Evolutionary conservation across 2,888 invertebrate species (phyloP), one percentile per base, ranked within the genome.

Genomic region (Ormyrus thymus): DNA sequence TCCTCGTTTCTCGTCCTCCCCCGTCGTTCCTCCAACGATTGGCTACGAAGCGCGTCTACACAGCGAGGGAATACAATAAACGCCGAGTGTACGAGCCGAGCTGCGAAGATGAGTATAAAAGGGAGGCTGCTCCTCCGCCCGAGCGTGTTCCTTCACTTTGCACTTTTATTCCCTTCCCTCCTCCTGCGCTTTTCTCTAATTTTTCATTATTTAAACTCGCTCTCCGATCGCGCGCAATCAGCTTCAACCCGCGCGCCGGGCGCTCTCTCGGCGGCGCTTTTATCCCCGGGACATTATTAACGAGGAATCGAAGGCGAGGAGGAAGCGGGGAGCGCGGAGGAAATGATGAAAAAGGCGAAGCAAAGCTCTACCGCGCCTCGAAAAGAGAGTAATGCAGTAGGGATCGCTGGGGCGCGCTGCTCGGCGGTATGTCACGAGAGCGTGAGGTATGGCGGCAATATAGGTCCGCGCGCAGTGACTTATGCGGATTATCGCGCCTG

Each of bases 371-470:
- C 29, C 2, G 29, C 1, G 56, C 8, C 15, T 7, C 9, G 65
- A 81, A 72, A 82, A 81, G 76, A 79, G 84, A 78, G 79, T 81
- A 81, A 81, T 81, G 81, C 78, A 74, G 83, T 81, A 78, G 77
- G 79, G 81, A 76, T 81, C 70, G 56, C 59, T 1, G 76, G 78
- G 84, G 84, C 83, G 83, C 83, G 86, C 85, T 83, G 85, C 29
- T 84, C 83, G 83, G 80, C 81, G 87, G 88, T 87, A 87, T 87
- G 87, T 86, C 87, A 86, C 81, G 83, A 83, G 80, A 80, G 83
- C 84, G 85, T 86, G 86, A 88, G 87, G 87, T 87, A 89, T 89
- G 86, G 84, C 86, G 85, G 85, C 87, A 87, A 89, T 88, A 89
- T 87, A 86, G 48, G 8, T 65, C 45, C 66, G 13, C 45, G 46